Percentiles rank a stretch among this genome's conserved stretches.
Evolutionary conservation across 1,140 invertebrate genomes (phyloP).

Genomic region (Leucophenga varia): DNA sequence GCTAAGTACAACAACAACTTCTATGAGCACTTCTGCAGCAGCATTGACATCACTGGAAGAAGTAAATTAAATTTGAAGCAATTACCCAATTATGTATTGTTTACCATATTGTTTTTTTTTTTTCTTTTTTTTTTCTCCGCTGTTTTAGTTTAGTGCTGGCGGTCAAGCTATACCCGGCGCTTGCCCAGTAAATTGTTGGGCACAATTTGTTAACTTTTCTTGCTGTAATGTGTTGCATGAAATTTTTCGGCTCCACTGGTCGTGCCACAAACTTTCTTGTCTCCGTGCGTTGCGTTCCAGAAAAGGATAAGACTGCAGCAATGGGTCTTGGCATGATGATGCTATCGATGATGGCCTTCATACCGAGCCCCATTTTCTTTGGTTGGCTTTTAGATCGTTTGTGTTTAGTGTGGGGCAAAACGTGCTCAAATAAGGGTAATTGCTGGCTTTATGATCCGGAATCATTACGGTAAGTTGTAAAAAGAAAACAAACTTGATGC

Average conservation of each 20-base stretch:
- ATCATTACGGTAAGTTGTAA: slow-evolving; percentile 61
- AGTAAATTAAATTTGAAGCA: neutral
- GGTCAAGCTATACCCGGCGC: slow-evolving; percentile 64
- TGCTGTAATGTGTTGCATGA: slow-evolving; percentile 67
- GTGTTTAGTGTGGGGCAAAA: slow-evolving; percentile 74
- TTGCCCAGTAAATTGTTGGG: slow-evolving; percentile 67
- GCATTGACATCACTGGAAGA: too few species aligned
- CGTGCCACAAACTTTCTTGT: slow-evolving; percentile 70
- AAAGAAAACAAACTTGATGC: too few species aligned
- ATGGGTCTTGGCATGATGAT: slow-evolving; percentile 69
- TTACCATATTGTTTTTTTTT: neutral
- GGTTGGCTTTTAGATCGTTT: slow-evolving; percentile 70
- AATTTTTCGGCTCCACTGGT: slow-evolving; percentile 68
- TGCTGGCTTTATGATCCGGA: slow-evolving; percentile 73
- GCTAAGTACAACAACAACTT: neutral
- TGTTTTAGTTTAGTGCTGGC: slow-evolving; percentile 25
- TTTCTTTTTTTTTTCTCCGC: neutral
- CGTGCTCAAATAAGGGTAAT: slow-evolving; percentile 70
- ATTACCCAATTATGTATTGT: neutral
- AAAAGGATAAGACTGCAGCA: slow-evolving; percentile 71
- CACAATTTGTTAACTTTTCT: slow-evolving; percentile 68
- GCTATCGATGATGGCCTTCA: slow-evolving; percentile 69
- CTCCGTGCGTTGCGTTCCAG: slow-evolving; percentile 69
- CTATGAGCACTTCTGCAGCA: neutral
- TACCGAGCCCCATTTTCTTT: slow-evolving; percentile 73